A percentile compares a stretch with the other conserved stretches of the same genome.
Conservation (phyloP, 2,113 vertebrate genomes). For the Stegastes partitus region DNA sequence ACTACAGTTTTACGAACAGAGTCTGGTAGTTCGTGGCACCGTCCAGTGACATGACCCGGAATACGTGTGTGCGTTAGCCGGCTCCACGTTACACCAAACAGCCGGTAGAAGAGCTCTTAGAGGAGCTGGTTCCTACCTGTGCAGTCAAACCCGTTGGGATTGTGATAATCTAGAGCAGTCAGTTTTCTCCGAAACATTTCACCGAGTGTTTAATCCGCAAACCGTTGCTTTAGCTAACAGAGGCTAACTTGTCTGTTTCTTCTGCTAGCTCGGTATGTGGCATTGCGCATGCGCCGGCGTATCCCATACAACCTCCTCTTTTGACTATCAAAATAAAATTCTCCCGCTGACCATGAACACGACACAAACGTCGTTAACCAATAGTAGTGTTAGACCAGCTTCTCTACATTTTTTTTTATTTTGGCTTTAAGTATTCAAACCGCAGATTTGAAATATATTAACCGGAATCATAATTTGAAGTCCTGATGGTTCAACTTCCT, state of each 20-base stretch:
- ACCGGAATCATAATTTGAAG: no score
- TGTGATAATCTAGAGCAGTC: slow-evolving; percentile 93
- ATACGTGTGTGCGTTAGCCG: slow-evolving; percentile 18
- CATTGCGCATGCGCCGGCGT: slow-evolving; percentile 46
- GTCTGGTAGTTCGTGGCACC: not conserved
- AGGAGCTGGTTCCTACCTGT: slow-evolving; percentile 83
- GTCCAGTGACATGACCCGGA: not conserved
- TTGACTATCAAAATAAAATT: slow-evolving; percentile 26
- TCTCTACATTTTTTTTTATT: no score
- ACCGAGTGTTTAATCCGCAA: not conserved
- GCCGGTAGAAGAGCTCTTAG: accelerated
- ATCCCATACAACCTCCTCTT: not conserved
- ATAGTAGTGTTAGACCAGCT: no score
- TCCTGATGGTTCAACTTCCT: no score
- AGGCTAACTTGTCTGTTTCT: not conserved
- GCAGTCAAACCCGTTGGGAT: slow-evolving; percentile 90
- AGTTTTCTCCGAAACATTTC: slow-evolving; percentile 95
- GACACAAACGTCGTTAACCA: no score
- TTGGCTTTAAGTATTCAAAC: no score
- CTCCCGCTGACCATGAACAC: no score
- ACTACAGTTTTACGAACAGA: not conserved
- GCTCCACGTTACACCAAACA: not conserved
- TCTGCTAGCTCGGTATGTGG: not conserved
- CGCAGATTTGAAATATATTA: no score
- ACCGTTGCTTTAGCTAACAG: not conserved